These are phyloP conservation scores for Philopotamus ludificatus DNA, from an alignment of 1,140 invertebrate species.

Conservation along the genomic window DNA sequence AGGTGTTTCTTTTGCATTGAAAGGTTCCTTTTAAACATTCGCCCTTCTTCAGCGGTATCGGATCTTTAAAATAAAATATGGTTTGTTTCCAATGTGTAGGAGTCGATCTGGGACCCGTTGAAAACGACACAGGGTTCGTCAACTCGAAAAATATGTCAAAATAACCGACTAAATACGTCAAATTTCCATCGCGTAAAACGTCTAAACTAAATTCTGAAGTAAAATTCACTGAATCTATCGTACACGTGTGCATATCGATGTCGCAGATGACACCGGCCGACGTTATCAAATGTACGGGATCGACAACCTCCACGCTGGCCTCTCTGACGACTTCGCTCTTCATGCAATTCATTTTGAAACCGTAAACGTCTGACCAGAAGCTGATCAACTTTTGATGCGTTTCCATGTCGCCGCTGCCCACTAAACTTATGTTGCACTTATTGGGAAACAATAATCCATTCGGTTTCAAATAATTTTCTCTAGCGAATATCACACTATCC, in stretches of 20 bases:
- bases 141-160: slow-evolving; percentile 90
- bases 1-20: slow-evolving; percentile 56
- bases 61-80: slow-evolving; percentile 79
- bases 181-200: slow-evolving; percentile 66
- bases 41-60: slow-evolving; percentile 72
- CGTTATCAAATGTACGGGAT: slow-evolving; percentile 75
- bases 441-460: slow-evolving; percentile 82
- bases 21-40: slow-evolving; percentile 66
- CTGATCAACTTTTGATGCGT: slow-evolving; percentile 71
- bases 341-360: slow-evolving; percentile 95
- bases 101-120: slow-evolving; percentile 71
- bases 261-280: slow-evolving; percentile 63
- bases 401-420: slow-evolving; percentile 84
- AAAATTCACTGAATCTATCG: slow-evolving; percentile 79
- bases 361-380: slow-evolving; percentile 97
- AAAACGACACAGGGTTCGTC: slow-evolving; percentile 64
- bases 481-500: slow-evolving; percentile 86
- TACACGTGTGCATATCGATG: slow-evolving; percentile 81
- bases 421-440: slow-evolving; percentile 83
- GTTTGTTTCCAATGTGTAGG: slow-evolving; percentile 98
- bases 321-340: slow-evolving; percentile 85
- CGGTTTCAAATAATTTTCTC: slow-evolving; percentile 82
- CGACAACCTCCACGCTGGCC: slow-evolving; percentile 84
- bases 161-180: slow-evolving; percentile 90
- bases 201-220: slow-evolving; percentile 72